phyloP scores from a whole-genome alignment of 2,113 vertebrate genomes.

The Anseranas semipalmata region DNA sequence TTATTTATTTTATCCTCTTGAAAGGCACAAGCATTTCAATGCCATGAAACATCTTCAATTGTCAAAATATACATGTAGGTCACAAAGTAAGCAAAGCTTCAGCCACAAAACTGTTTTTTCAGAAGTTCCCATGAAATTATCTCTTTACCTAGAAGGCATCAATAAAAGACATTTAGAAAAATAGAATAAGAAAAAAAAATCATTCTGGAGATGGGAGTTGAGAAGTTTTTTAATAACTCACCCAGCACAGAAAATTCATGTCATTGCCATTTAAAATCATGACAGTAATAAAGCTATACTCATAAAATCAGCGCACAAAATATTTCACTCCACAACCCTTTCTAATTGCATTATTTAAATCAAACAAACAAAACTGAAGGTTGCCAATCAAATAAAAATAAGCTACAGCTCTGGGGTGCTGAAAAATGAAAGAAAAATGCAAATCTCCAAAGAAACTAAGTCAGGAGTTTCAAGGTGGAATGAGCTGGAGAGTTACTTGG shows the following conservation, averaged over 20 bases:
- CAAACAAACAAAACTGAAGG: not conserved
- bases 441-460: not conserved
- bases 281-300: constrained; percentile 28
- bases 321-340: constrained; percentile 15
- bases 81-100: not conserved
- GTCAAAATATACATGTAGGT: constrained; percentile 2
- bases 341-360: constrained; percentile 10
- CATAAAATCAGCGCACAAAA: constrained; percentile 53
- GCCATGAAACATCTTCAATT: not conserved
- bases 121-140: constrained; percentile 30
- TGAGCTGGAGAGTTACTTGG: not conserved
- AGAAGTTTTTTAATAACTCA: constrained; percentile 31
- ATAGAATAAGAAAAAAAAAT: not conserved
- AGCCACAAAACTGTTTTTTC: not conserved
- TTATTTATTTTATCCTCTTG: constrained; percentile 19
- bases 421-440: not conserved
- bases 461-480: not conserved
- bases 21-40: constrained; percentile 19
- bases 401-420: not conserved
- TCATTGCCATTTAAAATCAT: constrained; percentile 22
- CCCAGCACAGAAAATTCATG: constrained; percentile 3
- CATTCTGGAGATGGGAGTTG: not conserved
- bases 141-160: constrained; percentile 53
- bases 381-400: constrained; percentile 28
- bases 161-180: constrained; percentile 52